Conservation (phyloP, 2,888 invertebrate genomes). For the Campaea margaritaria region DNA sequence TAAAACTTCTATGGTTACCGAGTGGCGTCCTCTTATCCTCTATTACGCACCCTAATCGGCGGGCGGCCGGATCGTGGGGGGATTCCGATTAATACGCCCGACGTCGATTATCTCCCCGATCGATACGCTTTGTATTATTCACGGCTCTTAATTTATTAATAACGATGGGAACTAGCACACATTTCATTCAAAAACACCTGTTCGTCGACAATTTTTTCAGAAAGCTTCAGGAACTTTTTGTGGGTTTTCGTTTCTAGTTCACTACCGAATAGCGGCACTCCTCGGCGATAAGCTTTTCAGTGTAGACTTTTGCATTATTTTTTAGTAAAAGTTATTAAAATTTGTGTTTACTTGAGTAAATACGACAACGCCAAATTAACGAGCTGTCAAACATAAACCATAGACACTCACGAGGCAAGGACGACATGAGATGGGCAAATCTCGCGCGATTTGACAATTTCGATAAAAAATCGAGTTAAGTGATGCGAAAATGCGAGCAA, state of each 20-base stretch:
- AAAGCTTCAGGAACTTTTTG: slow-evolving; percentile 81
- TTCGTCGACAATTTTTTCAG: slow-evolving; percentile 89
- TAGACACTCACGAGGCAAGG: slow-evolving; percentile 60
- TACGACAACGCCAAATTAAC: slow-evolving; percentile 79
- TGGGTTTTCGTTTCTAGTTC: slow-evolving; percentile 21
- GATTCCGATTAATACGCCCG: slow-evolving; percentile 32
- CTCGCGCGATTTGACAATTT: slow-evolving; percentile 62
- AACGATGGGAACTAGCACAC: slow-evolving; percentile 83
- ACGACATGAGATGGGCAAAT: slow-evolving; percentile 56
- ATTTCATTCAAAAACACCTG: slow-evolving; percentile 92
- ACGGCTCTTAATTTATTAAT: slow-evolving; percentile 77
- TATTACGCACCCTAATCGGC: slow-evolving; percentile 19
- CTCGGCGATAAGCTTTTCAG: slow-evolving; percentile 20
- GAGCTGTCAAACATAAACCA: slow-evolving; percentile 80
- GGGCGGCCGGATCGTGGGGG: slow-evolving; percentile 29
- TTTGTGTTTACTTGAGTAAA: slow-evolving; percentile 72
- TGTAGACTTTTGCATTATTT: slow-evolving; percentile 33
- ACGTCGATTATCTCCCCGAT: slow-evolving; percentile 60
- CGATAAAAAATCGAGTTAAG: slow-evolving; percentile 34
- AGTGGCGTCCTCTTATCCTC: slow-evolving; percentile 32
- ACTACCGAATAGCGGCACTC: slow-evolving; percentile 21
- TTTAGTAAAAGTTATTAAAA: slow-evolving; percentile 42
- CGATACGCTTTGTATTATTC: slow-evolving; percentile 81
- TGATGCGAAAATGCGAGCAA: slow-evolving; percentile 26
- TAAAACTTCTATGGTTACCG: slow-evolving; percentile 14